Evolutionary conservation across 2,888 invertebrate species (phyloP).

Genomic region (Heliconius charithonia): DNA sequence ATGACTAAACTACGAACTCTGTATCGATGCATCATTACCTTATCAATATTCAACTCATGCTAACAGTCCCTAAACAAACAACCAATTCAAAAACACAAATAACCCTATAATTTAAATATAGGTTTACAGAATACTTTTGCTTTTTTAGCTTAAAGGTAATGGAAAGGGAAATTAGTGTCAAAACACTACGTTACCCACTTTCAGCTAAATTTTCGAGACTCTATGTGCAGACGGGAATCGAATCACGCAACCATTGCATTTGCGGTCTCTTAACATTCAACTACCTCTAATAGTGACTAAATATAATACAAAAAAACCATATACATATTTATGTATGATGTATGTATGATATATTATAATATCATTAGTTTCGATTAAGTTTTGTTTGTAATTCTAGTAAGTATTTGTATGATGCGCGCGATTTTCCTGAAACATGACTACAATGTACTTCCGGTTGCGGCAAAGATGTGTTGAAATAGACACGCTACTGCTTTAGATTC

Average conservation of each 20-base stretch:
- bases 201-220: not conserved
- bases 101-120: too few relatives aligned
- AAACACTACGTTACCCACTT: not conserved
- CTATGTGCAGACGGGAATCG: not conserved
- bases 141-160: too few relatives aligned
- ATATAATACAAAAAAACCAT: not conserved
- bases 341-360: constrained; percentile 16
- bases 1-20: constrained; percentile 5
- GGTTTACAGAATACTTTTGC: too few relatives aligned
- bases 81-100: not conserved
- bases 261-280: not conserved
- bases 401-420: constrained; percentile 46
- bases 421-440: constrained; percentile 69
- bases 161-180: not conserved
- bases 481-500: not conserved
- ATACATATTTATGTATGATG: not conserved
- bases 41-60: not conserved
- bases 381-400: constrained; percentile 28
- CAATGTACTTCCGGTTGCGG: constrained; percentile 63
- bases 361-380: constrained; percentile 25
- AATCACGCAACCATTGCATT: not conserved
- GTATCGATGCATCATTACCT: constrained; percentile 1
- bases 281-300: not conserved
- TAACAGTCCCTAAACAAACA: not conserved
- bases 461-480: constrained; percentile 53